phyloP scores from a whole-genome alignment of 2,113 vertebrate genomes.

The Archilochus colubris region DNA sequence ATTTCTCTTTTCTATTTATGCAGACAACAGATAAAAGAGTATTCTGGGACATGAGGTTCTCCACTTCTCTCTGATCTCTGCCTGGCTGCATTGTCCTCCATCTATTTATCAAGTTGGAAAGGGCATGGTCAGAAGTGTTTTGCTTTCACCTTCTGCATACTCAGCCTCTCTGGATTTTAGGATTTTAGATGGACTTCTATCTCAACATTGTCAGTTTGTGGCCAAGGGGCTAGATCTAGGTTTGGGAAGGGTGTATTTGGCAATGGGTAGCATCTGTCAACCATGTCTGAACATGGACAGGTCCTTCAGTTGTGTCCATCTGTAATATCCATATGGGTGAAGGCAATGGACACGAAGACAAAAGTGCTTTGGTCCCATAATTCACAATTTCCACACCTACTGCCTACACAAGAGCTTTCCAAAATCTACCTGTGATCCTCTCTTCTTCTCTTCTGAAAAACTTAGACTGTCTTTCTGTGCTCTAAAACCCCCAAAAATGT shows the following conservation, averaged over 20 bases:
- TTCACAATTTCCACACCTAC: not conserved
- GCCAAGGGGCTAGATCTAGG: not conserved
- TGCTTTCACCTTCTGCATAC: not conserved
- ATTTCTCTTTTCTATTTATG: not conserved
- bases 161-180: not conserved
- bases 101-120: not conserved
- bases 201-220: not conserved
- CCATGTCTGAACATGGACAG: not conserved
- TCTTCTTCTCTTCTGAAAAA: not conserved
- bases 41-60: not conserved
- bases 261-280: not conserved
- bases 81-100: not conserved
- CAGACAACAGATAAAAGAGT: not conserved
- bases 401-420: not conserved
- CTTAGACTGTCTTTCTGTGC: not conserved
- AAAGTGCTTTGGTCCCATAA: not conserved
- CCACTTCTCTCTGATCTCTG: not conserved
- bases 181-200: not conserved
- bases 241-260: not conserved
- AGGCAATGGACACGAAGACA: not conserved
- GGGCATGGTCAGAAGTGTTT: not conserved
- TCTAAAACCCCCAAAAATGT: no score
- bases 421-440: not conserved
- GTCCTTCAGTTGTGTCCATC: not conserved
- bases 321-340: not conserved